Evolutionary conservation across 2,888 invertebrate genomes (phyloP).

Genomic region (Bursaphelenchus okinawaensis): DNA sequence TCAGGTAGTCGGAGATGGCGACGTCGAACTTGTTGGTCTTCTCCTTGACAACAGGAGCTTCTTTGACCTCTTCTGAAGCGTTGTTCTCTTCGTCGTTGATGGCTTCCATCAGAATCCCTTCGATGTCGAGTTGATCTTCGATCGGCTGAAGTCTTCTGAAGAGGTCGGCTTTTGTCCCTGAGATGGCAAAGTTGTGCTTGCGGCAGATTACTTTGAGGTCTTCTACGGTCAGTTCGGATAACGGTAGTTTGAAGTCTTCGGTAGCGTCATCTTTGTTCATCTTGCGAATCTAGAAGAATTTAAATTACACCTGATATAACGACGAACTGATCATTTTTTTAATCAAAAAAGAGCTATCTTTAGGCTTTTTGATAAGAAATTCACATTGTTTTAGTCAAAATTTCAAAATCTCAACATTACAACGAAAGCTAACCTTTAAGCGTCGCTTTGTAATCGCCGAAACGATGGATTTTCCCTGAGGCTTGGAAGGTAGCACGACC

Average conservation of each 20-base stretch:
- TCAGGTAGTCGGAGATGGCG: conserved; percentile 18
- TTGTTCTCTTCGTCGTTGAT: conserved; percentile 10
- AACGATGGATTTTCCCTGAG: conserved; percentile 3
- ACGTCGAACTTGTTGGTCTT: conserved; percentile 11
- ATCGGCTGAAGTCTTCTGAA: conserved; percentile 7
- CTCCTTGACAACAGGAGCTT: neutral
- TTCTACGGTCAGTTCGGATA: conserved; percentile 25
- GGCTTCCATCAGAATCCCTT: conserved; percentile 6
- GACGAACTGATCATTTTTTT: too few species aligned
- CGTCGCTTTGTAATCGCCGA: conserved; percentile 9
- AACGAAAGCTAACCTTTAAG: neutral
- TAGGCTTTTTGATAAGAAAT: too few species aligned
- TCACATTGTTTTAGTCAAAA: too few species aligned
- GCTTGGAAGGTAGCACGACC: neutral
- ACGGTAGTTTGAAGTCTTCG: neutral
- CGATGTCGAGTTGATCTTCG: conserved; percentile 11
- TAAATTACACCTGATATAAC: too few species aligned
- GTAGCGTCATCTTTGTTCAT: neutral
- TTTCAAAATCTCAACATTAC: neutral
- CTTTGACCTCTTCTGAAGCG: neutral
- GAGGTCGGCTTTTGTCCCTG: conserved; percentile 9
- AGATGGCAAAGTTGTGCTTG: conserved; percentile 6
- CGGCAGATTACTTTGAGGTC: conserved; percentile 21
- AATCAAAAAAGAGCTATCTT: too few species aligned
- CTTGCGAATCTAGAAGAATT: neutral